Percentiles rank a stretch among this genome's conserved stretches.
Conservation (phyloP, 2,113 vertebrate species). For the Laticauda colubrina region DNA sequence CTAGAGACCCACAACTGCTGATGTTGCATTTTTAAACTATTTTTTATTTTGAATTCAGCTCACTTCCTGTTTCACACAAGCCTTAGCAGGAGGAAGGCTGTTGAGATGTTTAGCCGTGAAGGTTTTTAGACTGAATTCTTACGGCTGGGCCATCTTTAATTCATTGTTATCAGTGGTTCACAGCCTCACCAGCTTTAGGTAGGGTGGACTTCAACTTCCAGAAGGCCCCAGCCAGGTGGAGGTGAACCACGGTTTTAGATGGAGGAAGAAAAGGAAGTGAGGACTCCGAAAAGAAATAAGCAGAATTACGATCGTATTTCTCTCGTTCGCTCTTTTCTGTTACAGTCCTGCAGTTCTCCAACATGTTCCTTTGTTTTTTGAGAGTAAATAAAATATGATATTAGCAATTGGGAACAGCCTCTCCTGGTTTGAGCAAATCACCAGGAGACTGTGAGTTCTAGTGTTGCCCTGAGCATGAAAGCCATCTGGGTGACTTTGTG, state of each 20-base stretch:
- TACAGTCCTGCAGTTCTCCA: too few relatives aligned
- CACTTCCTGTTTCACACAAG: background rate
- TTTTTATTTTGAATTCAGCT: background rate
- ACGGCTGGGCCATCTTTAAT: background rate
- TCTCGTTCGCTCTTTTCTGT: background rate
- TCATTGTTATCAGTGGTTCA: background rate
- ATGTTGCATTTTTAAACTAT: background rate
- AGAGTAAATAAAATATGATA: background rate
- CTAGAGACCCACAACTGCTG: background rate
- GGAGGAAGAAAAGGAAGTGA: too few relatives aligned
- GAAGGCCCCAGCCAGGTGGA: background rate
- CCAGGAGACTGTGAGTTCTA: too few relatives aligned
- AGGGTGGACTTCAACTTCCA: background rate
- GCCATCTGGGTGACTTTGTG: fast-evolving
- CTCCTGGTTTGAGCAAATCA: too few relatives aligned
- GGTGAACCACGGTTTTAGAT: too few relatives aligned
- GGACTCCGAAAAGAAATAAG: too few relatives aligned
- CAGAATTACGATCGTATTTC: background rate
- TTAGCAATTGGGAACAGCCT: too few relatives aligned
- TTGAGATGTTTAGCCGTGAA: background rate
- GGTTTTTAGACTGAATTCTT: background rate
- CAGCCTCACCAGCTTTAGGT: too few relatives aligned
- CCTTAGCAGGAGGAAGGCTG: background rate
- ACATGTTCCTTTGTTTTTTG: background rate
- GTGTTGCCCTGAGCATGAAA: too few relatives aligned